Percentiles rank a stretch among this genome's conserved stretches.
phyloP scores from a whole-genome alignment of 1,140 invertebrate species.

The Drosophila ohnishii region DNA sequence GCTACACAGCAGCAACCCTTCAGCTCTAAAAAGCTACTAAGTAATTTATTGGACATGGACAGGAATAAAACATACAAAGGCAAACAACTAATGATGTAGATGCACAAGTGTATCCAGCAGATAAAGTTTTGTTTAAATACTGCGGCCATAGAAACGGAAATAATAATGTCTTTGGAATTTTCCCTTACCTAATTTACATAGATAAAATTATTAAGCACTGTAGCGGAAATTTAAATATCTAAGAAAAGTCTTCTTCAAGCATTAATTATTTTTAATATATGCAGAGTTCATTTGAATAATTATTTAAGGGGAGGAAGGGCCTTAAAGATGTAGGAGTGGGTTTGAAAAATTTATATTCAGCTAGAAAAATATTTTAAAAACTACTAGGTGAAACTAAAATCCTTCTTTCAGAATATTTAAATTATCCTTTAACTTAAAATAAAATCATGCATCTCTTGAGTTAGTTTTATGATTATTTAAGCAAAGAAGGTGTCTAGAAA shows the following conservation, averaged over 20 bases:
- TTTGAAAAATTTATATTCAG: too few species aligned
- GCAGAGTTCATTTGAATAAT: neutral
- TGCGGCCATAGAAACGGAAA: constrained; percentile 2
- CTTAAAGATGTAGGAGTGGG: neutral
- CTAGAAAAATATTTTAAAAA: neutral
- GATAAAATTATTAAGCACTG: neutral
- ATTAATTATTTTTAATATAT: neutral
- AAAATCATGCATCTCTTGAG: neutral
- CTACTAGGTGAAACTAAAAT: neutral
- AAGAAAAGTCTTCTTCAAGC: neutral
- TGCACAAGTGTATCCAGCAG: constrained; percentile 30
- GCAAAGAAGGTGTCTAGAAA: neutral
- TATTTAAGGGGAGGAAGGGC: neutral
- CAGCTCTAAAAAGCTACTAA: constrained; percentile 64
- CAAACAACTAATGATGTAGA: constrained; percentile 48
- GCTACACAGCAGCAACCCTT: constrained; percentile 52
- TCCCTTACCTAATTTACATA: constrained; percentile 14
- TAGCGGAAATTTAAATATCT: neutral
- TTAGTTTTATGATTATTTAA: neutral
- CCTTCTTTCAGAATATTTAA: neutral
- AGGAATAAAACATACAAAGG: constrained; percentile 15
- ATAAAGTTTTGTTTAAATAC: constrained; percentile 18
- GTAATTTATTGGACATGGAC: constrained; percentile 68
- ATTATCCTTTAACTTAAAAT: constrained; percentile 3
- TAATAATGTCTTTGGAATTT: constrained; percentile 6